Evolutionary conservation across 2,113 vertebrate genomes (phyloP), one percentile per base, ranked within the genome.

Genomic region (Proteles cristata): DNA sequence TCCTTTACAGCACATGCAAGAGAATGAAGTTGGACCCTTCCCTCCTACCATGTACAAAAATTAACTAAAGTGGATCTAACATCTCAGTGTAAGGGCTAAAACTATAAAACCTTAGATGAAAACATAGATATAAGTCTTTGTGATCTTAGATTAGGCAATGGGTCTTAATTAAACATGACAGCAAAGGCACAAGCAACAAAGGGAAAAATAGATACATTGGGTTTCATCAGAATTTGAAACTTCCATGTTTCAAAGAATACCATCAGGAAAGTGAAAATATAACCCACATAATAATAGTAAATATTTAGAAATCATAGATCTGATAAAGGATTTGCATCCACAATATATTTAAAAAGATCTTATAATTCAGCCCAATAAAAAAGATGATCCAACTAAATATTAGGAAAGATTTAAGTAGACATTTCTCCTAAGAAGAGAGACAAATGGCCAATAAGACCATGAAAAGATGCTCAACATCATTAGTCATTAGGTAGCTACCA

Each of bases 251-350:
- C 33, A 68, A 82, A 90, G 39, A 69, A 90, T 9, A 69, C 7
- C 5, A 21, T 58, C 12, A 76, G 50, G 35, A 77, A 93, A 65
- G 16, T 84, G 39, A 95, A 95, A 96, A 45, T 33, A 58, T 19
- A 90, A 5, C 16, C 7, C 73, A 87, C 0, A 25, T 14, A 33
- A 76, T 66, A 43, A 39, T n/a, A 91, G 31, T 94, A 92, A 91
- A 58, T 86, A 86, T 93, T 96, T 95, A 31, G 73, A 92, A 96
- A 95, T 80, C 19, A 65, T 85, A 45, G 76, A 11, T 94, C 33
- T 88, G 35, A 31, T 69, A 74, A 77, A 11, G n/a, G 16, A 5
- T 48, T 68, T 81, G 7, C 84, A 31, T 53, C 73, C 31, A 43
- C 39, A 80, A 94, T 69, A 83, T 73, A 74, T 33, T 53, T 58